These are phyloP conservation scores for Forbesichthys agassizii DNA, from an alignment of 2,113 vertebrate genomes.

Conservation along the genomic window DNA sequence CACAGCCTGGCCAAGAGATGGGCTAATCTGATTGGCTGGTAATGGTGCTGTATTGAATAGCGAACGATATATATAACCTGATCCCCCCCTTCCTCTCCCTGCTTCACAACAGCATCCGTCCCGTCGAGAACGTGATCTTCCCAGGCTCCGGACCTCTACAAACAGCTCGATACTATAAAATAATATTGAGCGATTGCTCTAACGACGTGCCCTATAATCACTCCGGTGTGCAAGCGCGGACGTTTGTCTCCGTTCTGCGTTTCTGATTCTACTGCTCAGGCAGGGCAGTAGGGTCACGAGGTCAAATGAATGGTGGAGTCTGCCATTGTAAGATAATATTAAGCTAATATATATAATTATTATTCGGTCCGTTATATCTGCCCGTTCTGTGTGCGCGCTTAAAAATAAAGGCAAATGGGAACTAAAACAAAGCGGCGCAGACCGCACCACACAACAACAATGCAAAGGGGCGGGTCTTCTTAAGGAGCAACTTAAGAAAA, in stretches of 20 bases:
- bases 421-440: too few species aligned
- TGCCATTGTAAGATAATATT: too few species aligned
- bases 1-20: constrained; percentile 41
- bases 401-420: too few species aligned
- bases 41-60: constrained; percentile 57
- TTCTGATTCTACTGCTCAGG: too few species aligned
- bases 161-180: constrained; percentile 26
- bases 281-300: too few species aligned
- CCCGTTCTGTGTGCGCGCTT: too few species aligned
- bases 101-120: constrained; percentile 45
- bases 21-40: constrained; percentile 48
- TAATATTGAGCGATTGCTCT: constrained; percentile 27
- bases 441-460: too few species aligned
- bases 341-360: too few species aligned
- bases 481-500: too few species aligned
- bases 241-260: background rate
- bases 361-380: too few species aligned
- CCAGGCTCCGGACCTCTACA: constrained; percentile 40
- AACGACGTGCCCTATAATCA: constrained; percentile 12
- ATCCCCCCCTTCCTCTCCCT: constrained; percentile 55
- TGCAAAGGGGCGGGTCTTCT: too few species aligned
- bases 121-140: constrained; percentile 43
- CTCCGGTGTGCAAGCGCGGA: constrained; percentile 7
- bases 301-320: too few species aligned
- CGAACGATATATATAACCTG: constrained; percentile 53